These are phyloP conservation scores for Lutraria rhynchaena DNA, from an alignment of 1,140 invertebrate species.

Conservation along the genomic window DNA sequence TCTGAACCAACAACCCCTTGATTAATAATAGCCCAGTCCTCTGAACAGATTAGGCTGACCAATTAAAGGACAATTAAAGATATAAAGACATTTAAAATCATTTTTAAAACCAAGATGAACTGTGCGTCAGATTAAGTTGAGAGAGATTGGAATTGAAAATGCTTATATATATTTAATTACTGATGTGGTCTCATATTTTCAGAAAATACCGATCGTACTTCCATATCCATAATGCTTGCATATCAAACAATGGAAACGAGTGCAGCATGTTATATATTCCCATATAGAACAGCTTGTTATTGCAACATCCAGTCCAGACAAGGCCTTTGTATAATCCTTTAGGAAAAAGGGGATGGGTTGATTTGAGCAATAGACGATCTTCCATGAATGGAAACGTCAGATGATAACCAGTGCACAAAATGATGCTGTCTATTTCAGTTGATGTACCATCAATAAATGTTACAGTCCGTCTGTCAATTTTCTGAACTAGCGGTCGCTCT, in stretches of 20 bases:
- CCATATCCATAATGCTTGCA: constrained; percentile 49
- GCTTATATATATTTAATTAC: not conserved
- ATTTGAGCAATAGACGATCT: constrained; percentile 26
- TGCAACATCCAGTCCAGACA: constrained; percentile 33
- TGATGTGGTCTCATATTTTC: not conserved
- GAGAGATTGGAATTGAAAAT: not conserved
- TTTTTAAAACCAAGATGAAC: not conserved
- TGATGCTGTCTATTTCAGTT: constrained; percentile 44
- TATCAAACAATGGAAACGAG: constrained; percentile 58
- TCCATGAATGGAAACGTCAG: constrained; percentile 45
- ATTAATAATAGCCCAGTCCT: not conserved
- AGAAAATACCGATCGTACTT: constrained; percentile 1
- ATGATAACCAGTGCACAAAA: constrained; percentile 48
- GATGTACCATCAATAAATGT: constrained; percentile 53
- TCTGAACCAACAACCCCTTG: no score
- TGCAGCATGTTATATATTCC: constrained; percentile 50
- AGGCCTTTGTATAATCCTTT: constrained; percentile 50
- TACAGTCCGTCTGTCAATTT: constrained; percentile 26
- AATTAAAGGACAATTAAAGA: not conserved
- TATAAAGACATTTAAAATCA: not conserved
- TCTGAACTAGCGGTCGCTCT: constrained; percentile 38
- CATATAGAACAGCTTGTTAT: constrained; percentile 56
- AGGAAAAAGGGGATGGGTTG: not conserved
- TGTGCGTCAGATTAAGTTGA: not conserved
- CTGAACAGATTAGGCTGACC: not conserved